Base-by-base conservation (phyloP, 2,888 invertebrate species). In the Carterocephalus palaemon region DNA sequence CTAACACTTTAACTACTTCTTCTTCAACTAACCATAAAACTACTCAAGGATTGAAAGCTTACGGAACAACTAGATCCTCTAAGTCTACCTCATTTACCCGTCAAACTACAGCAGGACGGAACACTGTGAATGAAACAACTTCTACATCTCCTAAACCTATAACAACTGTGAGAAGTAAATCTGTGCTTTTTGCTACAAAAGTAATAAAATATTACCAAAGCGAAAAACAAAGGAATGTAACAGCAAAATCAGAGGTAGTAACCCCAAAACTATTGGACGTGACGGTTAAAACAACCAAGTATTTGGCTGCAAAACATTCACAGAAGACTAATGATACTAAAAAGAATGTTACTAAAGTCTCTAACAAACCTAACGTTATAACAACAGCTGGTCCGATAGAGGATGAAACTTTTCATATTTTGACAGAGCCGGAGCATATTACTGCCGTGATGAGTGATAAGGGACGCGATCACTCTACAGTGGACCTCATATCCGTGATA, bases 351-450 rank as follows among this genome's bases (percentile, higher is more conserved):
- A 54, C 59, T 47, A 58, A 57, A 50, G 45, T 47, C 41, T 49
- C 50, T 64, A 66, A 57, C 16, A 60, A 55, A 49, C 62, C 56
- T 64, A 65, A 67, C 56, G 59, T 58, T 57, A 55, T 72, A 55
- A 79, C 78, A 34, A 79, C 80, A 40, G 72, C 72, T 46, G 70
- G 65, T 43, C 73, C 79, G 1, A 39, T 56, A 49, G 61, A 63
- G 55, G 76, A 77, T 74, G 87, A 87, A 62, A 79, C 75, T 53
- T 85, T 84, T 79, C 80, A 85, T 81, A 84, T 88, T 80, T 86
- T 87, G 71, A 87, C 88, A 82, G 88, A 88, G 56, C 88, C 88
- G 50, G 88, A 88, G 67, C 88, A 87, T 64, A 88, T 87, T 50
- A 88, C 88, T 7, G 86, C 88, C 38, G 82, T 88, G 26, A 82